Percentiles rank a stretch among this genome's conserved stretches.
Evolutionary conservation across 2,888 invertebrate species (phyloP).

Genomic region (Cremastinae sp.): DNA sequence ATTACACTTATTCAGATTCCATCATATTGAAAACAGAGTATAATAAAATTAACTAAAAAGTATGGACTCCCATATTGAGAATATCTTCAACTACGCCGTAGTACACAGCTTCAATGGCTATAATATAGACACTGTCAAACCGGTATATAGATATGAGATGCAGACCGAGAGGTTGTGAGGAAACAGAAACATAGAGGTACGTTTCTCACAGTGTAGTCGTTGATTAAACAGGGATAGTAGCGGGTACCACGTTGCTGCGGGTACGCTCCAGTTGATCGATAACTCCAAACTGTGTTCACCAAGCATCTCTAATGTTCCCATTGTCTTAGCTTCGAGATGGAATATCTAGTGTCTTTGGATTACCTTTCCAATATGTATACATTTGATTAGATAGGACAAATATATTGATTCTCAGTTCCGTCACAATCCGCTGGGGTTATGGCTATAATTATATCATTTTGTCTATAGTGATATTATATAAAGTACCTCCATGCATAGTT

Average conservation of each 20-base stretch:
- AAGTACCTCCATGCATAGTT: too few relatives aligned
- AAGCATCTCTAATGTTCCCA: conserved; percentile 73
- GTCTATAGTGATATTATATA: too few relatives aligned
- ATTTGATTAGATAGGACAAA: conserved; percentile 32
- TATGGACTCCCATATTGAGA: too few relatives aligned
- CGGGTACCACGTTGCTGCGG: conserved; percentile 64
- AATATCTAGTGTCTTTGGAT: conserved; percentile 63
- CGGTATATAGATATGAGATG: conserved; percentile 22
- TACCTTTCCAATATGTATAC: conserved; percentile 35
- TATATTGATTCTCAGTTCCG: too few relatives aligned
- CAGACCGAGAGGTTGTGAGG: conserved; percentile 25
- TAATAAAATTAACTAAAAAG: too few relatives aligned
- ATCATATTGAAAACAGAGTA: too few relatives aligned
- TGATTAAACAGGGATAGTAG: conserved; percentile 55
- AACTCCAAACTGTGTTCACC: conserved; percentile 69
- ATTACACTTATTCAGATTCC: too few relatives aligned
- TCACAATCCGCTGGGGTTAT: too few relatives aligned
- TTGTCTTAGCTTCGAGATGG: conserved; percentile 69
- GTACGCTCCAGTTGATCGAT: conserved; percentile 72
- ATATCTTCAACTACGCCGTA: too few relatives aligned
- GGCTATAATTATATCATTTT: too few relatives aligned
- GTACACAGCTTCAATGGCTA: not conserved
- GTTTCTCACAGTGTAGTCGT: conserved; percentile 46
- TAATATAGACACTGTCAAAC: conserved; percentile 9
- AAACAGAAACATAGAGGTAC: conserved; percentile 28